phyloP scores from a whole-genome alignment of 2,113 vertebrate genomes.

The Onychorhynchus coronatus region DNA sequence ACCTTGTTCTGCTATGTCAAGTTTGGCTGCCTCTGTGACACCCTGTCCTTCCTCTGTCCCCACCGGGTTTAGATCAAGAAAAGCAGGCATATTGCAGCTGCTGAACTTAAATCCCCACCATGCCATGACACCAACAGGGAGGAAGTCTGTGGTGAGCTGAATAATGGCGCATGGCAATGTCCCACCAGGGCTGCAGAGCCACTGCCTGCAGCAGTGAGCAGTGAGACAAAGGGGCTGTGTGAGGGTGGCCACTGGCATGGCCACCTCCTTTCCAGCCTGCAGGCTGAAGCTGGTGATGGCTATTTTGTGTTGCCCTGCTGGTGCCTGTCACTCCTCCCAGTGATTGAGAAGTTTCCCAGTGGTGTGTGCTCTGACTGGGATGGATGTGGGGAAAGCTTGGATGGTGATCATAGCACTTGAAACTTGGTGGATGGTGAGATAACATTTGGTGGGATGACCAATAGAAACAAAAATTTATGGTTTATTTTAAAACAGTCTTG shows the following conservation, averaged over 20 bases:
- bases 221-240: neutral
- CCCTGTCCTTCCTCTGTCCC: neutral
- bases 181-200: neutral
- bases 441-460: neutral
- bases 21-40: fast-evolving
- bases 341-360: fast-evolving
- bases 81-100: neutral
- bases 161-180: neutral
- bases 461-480: neutral
- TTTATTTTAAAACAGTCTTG: neutral
- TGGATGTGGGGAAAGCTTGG: neutral
- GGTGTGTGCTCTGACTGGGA: neutral
- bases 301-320: neutral
- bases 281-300: neutral
- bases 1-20: neutral
- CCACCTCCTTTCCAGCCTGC: neutral
- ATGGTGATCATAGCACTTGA: neutral
- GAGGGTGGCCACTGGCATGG: neutral
- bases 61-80: neutral
- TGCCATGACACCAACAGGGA: neutral
- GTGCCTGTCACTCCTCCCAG: neutral
- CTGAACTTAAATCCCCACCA: neutral
- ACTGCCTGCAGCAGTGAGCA: fast-evolving
- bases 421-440: neutral
- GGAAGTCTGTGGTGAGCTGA: neutral